A percentile compares a stretch with the other conserved stretches of the same genome.
Conservation (phyloP, 2,888 invertebrate genomes). For the Ellobium chinense region DNA sequence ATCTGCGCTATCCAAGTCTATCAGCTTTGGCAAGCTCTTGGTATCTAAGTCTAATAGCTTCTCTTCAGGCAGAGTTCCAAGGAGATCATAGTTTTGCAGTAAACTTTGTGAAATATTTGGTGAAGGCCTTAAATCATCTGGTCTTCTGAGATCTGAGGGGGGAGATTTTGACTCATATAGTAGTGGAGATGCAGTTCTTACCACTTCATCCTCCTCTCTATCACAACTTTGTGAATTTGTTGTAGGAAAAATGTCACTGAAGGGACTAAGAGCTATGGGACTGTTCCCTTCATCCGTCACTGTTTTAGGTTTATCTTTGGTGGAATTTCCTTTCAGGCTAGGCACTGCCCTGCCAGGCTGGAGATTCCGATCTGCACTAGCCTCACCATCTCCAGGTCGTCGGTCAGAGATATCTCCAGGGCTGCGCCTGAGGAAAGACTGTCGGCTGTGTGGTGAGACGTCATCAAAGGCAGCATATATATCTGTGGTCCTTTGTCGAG, state of each 20-base stretch:
- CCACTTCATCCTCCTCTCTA: neutral
- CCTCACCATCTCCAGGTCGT: conserved; percentile 25
- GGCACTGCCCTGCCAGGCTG: neutral
- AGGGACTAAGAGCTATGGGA: neutral
- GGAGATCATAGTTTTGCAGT: neutral
- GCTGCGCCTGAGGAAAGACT: too few species aligned
- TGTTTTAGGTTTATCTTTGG: neutral
- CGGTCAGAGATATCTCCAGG: conserved; percentile 1
- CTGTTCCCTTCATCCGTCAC: neutral
- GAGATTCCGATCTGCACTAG: neutral
- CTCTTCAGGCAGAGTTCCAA: neutral
- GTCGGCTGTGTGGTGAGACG: too few species aligned
- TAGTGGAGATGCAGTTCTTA: neutral
- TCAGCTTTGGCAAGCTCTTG: neutral
- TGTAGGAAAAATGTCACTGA: neutral
- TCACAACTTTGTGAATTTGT: neutral
- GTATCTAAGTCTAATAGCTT: neutral
- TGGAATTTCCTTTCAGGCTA: neutral
- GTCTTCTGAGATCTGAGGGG: neutral
- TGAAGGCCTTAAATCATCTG: neutral
- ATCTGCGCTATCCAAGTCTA: conserved; percentile 14
- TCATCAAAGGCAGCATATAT: too few species aligned
- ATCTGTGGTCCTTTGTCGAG: too few species aligned
- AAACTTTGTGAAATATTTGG: neutral
- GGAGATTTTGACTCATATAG: neutral